Base-by-base conservation (phyloP, 1,140 invertebrate genomes). In the Oscheius sp. region DNA sequence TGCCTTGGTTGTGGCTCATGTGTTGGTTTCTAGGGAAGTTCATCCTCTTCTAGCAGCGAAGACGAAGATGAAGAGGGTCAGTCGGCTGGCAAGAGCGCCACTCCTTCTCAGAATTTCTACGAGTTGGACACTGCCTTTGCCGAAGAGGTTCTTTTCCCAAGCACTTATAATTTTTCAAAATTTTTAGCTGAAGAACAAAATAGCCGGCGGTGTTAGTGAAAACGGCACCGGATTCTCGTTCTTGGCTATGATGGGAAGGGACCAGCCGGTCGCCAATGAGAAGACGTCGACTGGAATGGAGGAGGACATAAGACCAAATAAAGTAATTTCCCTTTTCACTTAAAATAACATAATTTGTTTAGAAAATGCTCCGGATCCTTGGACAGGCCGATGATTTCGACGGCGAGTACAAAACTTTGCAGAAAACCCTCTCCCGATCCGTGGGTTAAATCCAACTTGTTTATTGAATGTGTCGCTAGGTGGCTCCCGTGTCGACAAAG, bases 201-300 rank as follows among this genome's bases (percentile, higher is more conserved):
- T 63, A 15, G 35, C 32, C 42, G 61, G 26, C 34, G 58, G 52
- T 15, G 52, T 36, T 23, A 34, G 3, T 23, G 58, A 29, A 64
- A 46, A 71, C 13, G 2, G n/a, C 2, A 38, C 26, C 32, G 45
- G 45, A 2, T 71, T 71, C 29, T 71, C 69, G 18, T 71, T 71
- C 38, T 29, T 71, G n/a, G 58, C 69, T 2, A 71, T 71, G 69
- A 71, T 71, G 23, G 67, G 67, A 26, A 68, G 67, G 61, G 61
- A 35, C 2, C 35, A 59, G 28, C 23, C 58, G 7, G n/a, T 59
- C 15, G 67, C 28, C 2, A 4, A 32, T n/a, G 32, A 52, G 13
- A 20, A 28, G 45, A 35, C 38, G 23, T 49, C n/a, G 18, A 31
- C 18, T 18, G 46, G 28, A 32, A 0, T 28, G 36, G 20, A 4